Evolutionary conservation across 2,113 vertebrate species (phyloP).

Genomic region (Ictidomys tridecemlineatus): DNA sequence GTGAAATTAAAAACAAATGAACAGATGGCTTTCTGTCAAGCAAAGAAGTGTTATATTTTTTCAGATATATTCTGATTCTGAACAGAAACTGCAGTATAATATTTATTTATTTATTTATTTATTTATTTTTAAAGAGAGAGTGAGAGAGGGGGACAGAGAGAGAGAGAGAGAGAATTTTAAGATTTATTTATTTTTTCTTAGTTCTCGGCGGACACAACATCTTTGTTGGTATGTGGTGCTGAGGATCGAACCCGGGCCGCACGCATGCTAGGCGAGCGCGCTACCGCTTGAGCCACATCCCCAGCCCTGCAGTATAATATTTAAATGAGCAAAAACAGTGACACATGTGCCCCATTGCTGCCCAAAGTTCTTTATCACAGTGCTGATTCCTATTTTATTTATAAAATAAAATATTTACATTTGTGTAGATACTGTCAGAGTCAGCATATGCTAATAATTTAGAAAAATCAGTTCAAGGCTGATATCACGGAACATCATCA

Average conservation of each 20-base stretch:
- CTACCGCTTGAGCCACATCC: too few relatives aligned
- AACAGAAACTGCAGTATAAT: constrained; percentile 65
- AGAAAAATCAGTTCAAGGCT: constrained; percentile 1
- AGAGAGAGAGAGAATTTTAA: too few relatives aligned
- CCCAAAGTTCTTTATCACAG: constrained; percentile 39
- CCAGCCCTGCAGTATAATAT: constrained; percentile 51
- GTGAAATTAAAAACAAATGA: constrained; percentile 81
- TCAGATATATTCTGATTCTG: constrained; percentile 59
- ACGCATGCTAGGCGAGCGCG: too few relatives aligned
- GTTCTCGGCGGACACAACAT: too few relatives aligned
- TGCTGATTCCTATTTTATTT: constrained; percentile 69
- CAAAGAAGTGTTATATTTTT: constrained; percentile 70
- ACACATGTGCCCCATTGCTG: background rate
- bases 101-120: too few relatives aligned
- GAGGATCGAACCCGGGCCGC: too few relatives aligned
- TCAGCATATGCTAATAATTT: constrained; percentile 69
- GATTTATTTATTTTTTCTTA: too few relatives aligned
- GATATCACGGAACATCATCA: background rate
- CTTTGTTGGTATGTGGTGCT: too few relatives aligned
- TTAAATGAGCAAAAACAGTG: constrained; percentile 76
- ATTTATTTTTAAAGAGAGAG: too few relatives aligned
- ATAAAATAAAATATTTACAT: constrained; percentile 59
- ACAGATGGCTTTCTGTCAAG: constrained; percentile 78
- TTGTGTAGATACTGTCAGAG: constrained; percentile 46
- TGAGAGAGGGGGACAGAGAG: too few relatives aligned